A percentile compares a stretch with the other conserved stretches of the same genome.
phyloP scores from a whole-genome alignment of 2,888 invertebrate species.

The Brachypterus glaber region DNA sequence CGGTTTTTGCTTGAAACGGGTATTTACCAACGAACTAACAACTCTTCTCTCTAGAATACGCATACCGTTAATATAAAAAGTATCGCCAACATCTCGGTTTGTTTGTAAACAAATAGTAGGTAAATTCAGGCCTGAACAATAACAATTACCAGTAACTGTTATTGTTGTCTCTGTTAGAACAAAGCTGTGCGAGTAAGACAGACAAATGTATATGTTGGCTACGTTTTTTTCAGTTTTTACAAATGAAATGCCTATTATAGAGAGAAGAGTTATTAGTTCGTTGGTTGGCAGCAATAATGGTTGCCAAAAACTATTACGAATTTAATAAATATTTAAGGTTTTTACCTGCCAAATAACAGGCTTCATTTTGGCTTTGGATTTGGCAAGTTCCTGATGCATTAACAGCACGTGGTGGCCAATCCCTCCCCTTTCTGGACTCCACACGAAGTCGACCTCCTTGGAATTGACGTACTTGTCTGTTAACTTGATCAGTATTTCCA shows the following conservation, averaged over 20 bases:
- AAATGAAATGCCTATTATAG: no score
- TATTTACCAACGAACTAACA: no score
- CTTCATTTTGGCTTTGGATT: conserved; percentile 49
- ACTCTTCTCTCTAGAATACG: no score
- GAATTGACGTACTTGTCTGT: conserved; percentile 55
- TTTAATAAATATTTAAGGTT: background rate
- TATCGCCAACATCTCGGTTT: background rate
- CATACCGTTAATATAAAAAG: background rate
- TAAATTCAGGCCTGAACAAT: no score
- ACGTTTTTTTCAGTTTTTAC: no score
- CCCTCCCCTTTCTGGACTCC: conserved; percentile 51
- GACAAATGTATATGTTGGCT: no score
- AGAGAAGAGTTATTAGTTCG: no score
- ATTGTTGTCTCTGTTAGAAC: no score
- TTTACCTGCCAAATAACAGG: conserved; percentile 67
- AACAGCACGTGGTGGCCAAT: conserved; percentile 61
- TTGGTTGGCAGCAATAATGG: background rate
- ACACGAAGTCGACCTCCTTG: conserved; percentile 60
- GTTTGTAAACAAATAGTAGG: no score
- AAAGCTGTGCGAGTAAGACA: no score
- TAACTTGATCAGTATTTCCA: conserved; percentile 60
- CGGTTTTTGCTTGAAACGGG: no score
- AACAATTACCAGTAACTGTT: no score
- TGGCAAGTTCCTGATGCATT: conserved; percentile 63
- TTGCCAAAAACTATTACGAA: background rate